A percentile compares a stretch with the other conserved stretches of the same genome.
These are phyloP conservation scores for Notechis scutatus DNA, from an alignment of 2,113 vertebrate genomes.

Conservation along the genomic window DNA sequence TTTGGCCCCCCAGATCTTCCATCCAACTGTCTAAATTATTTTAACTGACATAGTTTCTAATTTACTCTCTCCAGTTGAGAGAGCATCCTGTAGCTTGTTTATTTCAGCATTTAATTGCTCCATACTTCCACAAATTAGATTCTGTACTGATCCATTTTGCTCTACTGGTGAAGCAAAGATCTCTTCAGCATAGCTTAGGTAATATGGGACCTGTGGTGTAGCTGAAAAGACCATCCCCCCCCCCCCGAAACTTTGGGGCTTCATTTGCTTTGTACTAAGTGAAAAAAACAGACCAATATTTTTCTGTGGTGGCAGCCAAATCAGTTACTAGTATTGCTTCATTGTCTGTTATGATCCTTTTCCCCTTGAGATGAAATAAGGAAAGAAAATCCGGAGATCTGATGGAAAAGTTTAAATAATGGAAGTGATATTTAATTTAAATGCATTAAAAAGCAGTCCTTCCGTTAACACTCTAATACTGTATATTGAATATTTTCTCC, in stretches of 20 bases:
- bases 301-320: neutral
- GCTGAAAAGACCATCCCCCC: slow-evolving; percentile 41
- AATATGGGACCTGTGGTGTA: slow-evolving; percentile 34
- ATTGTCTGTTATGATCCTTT: neutral
- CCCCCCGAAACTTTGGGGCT: slow-evolving; percentile 11
- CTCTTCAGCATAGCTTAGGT: slow-evolving; percentile 53
- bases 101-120: slow-evolving; percentile 80
- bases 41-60: slow-evolving; percentile 77
- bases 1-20: slow-evolving; percentile 61
- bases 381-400: neutral
- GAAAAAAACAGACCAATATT: neutral
- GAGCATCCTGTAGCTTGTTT: slow-evolving; percentile 71
- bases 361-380: neutral
- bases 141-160: slow-evolving; percentile 72
- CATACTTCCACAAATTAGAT: slow-evolving; percentile 75
- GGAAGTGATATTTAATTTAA: fast-evolving
- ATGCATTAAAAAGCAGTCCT: neutral
- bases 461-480: neutral
- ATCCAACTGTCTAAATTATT: slow-evolving; percentile 71
- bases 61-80: slow-evolving; percentile 77
- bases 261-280: neutral
- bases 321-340: neutral
- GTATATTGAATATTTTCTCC: neutral
- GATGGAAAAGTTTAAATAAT: neutral
- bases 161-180: slow-evolving; percentile 72